Evolutionary conservation across 2,797 vertebrate species (phyloP), one percentile per base, ranked within the genome.

Genomic region (Bovichtus variegatus): DNA sequence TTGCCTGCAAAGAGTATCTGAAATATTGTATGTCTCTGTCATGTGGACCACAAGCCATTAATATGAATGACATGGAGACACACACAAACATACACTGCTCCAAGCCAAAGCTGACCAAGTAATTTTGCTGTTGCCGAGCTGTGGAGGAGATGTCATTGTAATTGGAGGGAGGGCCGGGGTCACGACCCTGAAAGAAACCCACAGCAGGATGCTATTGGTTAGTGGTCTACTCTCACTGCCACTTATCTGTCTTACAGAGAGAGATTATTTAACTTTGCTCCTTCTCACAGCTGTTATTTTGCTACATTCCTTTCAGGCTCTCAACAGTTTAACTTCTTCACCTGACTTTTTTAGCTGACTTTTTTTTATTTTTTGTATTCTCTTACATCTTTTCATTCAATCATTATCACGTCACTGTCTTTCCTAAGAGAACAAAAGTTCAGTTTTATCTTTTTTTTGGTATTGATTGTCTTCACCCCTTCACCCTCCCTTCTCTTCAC

Each of bases 201-300:
- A 43, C 79, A 88, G 84, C 50, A 92, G 85, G 85, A 88, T 91
- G 83, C 82, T 89, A 55, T 86, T 88, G 90, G 83, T 91, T 89
- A 88, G 88, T 82, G 91, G 86, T 83, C 75, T 64, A 71, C 80
- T 80, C 79, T 87, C 87, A 82, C 86, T 86, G 81, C 78, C 77
- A 78, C 76, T 90, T 81, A 89, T 92, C 89, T 85, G 79, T 85
- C 74, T 88, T 78, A 76, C 81, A 87, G 73, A 72, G 47, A 81
- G 59, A 71, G 65, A 72, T 71, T 46, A 77, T 81, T 89, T 85
- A 58, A 66, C 80, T 86, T 74, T 74, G 40, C 62, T 72, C 44
- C 71, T 63, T 68, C 69, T 70, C 79, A 83, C 59, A 58, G 70
- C 44, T 68, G 75, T 86, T 88, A 25, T 83, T 90, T 71, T 76